Percentiles rank a stretch among this genome's conserved stretches.
phyloP scores from a whole-genome alignment of 2,113 vertebrate species.

The Megaleporinus macrocephalus region DNA sequence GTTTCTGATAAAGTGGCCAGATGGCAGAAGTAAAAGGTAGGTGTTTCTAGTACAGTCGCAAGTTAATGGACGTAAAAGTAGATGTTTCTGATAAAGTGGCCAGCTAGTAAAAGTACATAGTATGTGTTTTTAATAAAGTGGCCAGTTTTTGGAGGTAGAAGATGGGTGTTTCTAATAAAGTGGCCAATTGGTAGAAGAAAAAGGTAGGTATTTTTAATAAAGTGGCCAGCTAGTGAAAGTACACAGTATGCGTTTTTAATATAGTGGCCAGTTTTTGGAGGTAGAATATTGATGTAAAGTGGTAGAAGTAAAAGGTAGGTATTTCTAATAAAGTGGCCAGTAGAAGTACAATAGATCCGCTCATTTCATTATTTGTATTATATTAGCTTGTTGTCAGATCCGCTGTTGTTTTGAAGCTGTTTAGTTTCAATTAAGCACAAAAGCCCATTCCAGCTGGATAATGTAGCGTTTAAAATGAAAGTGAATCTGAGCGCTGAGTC shows the following conservation, averaged over 20 bases:
- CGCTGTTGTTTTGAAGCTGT: too few relatives aligned
- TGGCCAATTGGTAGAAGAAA: background rate
- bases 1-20: too few relatives aligned
- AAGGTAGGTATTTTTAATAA: background rate
- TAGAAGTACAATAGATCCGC: background rate
- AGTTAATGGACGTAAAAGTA: background rate
- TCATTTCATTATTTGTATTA: too few relatives aligned
- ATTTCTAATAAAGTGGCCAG: background rate
- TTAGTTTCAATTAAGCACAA: too few relatives aligned
- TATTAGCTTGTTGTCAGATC: too few relatives aligned
- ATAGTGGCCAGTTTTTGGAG: background rate
- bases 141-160: background rate
- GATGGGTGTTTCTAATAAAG: background rate
- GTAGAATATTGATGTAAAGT: background rate
- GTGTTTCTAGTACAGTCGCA: background rate
- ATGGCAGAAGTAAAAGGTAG: too few relatives aligned
- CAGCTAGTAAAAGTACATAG: too few relatives aligned
- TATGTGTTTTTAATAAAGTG: too few relatives aligned
- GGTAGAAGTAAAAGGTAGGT: background rate
- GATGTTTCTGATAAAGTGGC: background rate
- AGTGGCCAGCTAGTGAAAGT: background rate
- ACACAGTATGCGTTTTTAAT: too few relatives aligned
- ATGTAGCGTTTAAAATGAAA: too few relatives aligned
- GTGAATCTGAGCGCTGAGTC: too few relatives aligned
- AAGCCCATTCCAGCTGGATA: too few relatives aligned